Percentiles rank a stretch among this genome's conserved stretches.
Conservation (phyloP, 2,113 vertebrate genomes). For the Gobio gobio region DNA sequence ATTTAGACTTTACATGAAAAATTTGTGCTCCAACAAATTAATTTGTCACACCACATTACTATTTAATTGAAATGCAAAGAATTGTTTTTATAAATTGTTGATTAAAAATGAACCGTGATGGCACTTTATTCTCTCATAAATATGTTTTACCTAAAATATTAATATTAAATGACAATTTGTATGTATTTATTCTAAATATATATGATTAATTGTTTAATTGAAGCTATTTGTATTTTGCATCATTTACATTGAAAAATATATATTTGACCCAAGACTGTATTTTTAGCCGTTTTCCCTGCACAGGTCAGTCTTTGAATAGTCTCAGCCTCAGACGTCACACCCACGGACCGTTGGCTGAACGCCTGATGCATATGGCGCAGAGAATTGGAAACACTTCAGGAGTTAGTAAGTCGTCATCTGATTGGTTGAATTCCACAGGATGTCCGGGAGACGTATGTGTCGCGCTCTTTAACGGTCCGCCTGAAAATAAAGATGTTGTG, state of each 20-base stretch:
- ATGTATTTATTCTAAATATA: background rate
- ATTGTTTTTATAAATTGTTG: background rate
- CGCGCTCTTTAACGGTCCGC: too few species aligned
- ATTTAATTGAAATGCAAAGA: background rate
- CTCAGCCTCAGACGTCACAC: too few species aligned
- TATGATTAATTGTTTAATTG: background rate
- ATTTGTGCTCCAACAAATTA: background rate
- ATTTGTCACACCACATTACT: background rate
- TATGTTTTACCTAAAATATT: background rate
- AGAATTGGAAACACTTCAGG: too few species aligned
- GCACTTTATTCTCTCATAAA: background rate
- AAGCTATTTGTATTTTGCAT: background rate
- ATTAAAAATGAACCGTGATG: background rate
- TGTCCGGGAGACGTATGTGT: too few species aligned
- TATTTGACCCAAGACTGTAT: background rate
- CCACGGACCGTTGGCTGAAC: too few species aligned
- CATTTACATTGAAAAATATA: background rate
- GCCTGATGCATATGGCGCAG: too few species aligned
- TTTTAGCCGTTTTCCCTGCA: background rate
- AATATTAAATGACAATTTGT: background rate
- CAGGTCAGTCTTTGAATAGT: too few species aligned
- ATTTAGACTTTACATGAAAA: background rate
- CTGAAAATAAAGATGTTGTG: too few species aligned
- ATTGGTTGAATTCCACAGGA: too few species aligned
- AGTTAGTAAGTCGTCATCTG: too few species aligned